Conservation (phyloP, 2,888 invertebrate species). For the Alloscopus bannaensis region DNA sequence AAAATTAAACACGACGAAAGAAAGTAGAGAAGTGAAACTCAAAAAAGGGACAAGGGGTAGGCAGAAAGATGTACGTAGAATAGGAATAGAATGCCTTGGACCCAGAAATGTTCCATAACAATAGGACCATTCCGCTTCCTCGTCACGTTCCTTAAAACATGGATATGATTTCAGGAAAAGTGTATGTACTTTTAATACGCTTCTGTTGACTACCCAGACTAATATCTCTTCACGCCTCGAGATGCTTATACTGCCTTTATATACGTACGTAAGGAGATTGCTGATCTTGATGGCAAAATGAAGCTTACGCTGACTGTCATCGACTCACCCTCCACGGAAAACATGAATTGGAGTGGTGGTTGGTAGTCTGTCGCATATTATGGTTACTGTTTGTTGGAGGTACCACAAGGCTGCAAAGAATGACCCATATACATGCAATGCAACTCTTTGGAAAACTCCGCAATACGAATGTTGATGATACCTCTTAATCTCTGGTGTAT, state of each 20-base stretch:
- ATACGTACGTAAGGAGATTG: background rate
- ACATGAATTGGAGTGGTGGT: background rate
- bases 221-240: background rate
- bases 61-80: background rate
- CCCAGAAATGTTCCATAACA: constrained; percentile 44
- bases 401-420: constrained; percentile 5
- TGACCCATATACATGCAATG: constrained; percentile 45
- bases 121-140: constrained; percentile 48
- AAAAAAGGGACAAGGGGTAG: background rate
- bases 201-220: background rate
- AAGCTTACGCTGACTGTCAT: constrained; percentile 48
- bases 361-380: constrained; percentile 12
- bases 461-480: constrained; percentile 40
- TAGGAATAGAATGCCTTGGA: constrained; percentile 10
- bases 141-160: constrained; percentile 63
- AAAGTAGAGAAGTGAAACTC: background rate
- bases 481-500: constrained; percentile 46
- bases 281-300: constrained; percentile 43
- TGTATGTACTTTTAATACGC: constrained; percentile 8
- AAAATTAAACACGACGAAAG: too few species aligned
- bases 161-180: constrained; percentile 61
- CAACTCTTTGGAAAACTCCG: constrained; percentile 10
- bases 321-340: constrained; percentile 21
- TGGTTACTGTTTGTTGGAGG: constrained; percentile 13
- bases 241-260: background rate